Evolutionary conservation across 2,888 invertebrate species (phyloP).

Genomic region (Apeira syringaria): DNA sequence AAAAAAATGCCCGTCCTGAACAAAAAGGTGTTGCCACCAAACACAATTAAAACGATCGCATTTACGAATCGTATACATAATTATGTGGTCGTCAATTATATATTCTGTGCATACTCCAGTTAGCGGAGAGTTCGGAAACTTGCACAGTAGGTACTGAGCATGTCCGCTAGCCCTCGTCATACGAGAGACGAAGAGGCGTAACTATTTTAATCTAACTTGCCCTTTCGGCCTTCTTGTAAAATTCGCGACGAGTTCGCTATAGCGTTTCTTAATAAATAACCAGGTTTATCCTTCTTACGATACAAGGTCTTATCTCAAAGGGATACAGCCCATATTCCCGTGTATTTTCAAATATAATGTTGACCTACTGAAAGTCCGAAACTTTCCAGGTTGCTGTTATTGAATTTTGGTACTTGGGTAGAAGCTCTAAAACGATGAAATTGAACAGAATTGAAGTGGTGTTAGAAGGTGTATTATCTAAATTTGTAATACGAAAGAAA

Average conservation of each 20-base stretch:
- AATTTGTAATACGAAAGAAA: no score
- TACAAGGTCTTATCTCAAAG: constrained; percentile 18
- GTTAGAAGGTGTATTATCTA: constrained; percentile 15
- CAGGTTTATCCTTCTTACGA: constrained; percentile 30
- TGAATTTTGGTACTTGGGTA: constrained; percentile 55
- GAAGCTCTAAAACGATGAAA: constrained; percentile 41
- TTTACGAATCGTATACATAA: no score
- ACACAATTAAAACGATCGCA: no score
- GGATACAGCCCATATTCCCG: constrained; percentile 24
- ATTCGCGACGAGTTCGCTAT: constrained; percentile 54
- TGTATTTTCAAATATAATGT: constrained; percentile 8
- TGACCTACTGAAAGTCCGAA: constrained; percentile 30
- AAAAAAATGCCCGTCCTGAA: no score
- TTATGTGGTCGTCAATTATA: no score
- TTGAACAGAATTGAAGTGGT: constrained; percentile 6
- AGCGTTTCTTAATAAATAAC: constrained; percentile 64
- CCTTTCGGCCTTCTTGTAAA: constrained; percentile 56
- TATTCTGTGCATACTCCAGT: neutral
- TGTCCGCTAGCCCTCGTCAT: constrained; percentile 39
- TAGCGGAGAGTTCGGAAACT: constrained; percentile 10
- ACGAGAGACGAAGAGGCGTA: constrained; percentile 42
- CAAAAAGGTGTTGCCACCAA: no score
- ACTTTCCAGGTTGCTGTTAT: constrained; percentile 53
- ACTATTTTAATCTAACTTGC: constrained; percentile 74
- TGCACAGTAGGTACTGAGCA: constrained; percentile 34